Evolutionary conservation across 2,888 invertebrate genomes (phyloP).

Genomic region (Dynastes tityus): DNA sequence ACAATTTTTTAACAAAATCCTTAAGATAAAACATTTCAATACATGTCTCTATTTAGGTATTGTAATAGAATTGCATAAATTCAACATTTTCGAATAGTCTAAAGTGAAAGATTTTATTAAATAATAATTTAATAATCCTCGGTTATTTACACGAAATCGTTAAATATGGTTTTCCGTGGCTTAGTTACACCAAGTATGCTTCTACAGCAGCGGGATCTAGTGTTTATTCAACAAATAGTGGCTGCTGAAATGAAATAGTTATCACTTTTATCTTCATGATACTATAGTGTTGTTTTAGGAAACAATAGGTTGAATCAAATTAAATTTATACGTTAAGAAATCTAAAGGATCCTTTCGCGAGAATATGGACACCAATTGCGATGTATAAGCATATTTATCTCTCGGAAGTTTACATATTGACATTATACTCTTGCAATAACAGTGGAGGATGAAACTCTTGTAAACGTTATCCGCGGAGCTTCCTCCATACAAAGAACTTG

Average conservation of each 20-base stretch:
- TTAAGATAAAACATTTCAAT: no score
- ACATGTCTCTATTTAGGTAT: no score
- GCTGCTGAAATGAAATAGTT: background rate
- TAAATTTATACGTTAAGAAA: constrained; percentile 23
- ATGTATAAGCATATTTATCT: constrained; percentile 34
- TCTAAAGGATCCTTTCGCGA: background rate
- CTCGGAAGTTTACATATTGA: constrained; percentile 37
- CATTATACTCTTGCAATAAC: constrained; percentile 42
- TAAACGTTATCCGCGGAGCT: constrained; percentile 28
- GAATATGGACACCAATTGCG: constrained; percentile 17
- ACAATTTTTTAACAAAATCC: no score
- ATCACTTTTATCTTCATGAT: constrained; percentile 8
- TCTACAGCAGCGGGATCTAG: background rate
- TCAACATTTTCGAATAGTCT: no score
- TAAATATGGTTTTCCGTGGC: background rate
- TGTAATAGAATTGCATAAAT: no score
- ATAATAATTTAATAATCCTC: background rate
- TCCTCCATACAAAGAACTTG: constrained; percentile 51
- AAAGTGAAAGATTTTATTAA: no score
- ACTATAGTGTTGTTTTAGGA: constrained; percentile 16
- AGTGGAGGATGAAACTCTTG: constrained; percentile 12
- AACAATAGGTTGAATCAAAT: constrained; percentile 25
- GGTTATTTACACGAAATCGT: background rate
- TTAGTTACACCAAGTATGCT: background rate
- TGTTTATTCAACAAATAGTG: constrained; percentile 11